Evolutionary conservation across 2,797 vertebrate species (phyloP).

Genomic region (Chaetophractus vellerosus): DNA sequence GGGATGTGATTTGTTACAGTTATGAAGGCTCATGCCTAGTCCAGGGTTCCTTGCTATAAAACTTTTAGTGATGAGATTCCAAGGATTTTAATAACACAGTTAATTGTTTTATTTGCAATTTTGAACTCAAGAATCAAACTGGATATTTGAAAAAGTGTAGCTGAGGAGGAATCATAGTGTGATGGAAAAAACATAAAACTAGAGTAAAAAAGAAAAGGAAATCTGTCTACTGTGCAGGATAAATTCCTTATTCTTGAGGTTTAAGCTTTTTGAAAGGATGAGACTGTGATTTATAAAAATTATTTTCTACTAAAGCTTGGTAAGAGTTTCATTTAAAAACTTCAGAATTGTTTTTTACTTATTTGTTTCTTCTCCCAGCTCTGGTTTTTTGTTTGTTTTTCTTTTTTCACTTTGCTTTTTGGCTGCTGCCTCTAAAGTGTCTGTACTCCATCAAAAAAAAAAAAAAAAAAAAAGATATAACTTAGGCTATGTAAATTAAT

Average conservation of each 20-base stretch:
- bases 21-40: neutral
- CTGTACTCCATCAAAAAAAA: neutral
- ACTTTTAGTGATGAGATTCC: neutral
- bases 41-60: neutral
- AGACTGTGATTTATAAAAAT: neutral
- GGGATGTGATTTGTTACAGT: neutral
- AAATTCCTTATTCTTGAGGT: neutral
- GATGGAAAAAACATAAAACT: neutral
- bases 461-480: neutral
- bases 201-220: neutral
- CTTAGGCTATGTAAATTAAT: neutral
- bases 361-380: neutral
- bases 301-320: neutral
- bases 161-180: neutral
- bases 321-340: neutral
- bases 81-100: conserved; percentile 39
- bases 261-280: neutral
- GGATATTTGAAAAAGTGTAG: neutral
- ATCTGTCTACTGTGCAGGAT: conserved; percentile 28
- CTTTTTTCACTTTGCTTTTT: neutral
- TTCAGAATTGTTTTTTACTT: neutral
- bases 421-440: neutral
- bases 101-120: neutral
- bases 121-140: neutral
- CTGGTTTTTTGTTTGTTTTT: neutral